Percentiles rank a stretch among this genome's conserved stretches.
These are phyloP conservation scores for Himalopsyche anomala DNA, from an alignment of 2,888 invertebrate genomes.

Conservation along the genomic window DNA sequence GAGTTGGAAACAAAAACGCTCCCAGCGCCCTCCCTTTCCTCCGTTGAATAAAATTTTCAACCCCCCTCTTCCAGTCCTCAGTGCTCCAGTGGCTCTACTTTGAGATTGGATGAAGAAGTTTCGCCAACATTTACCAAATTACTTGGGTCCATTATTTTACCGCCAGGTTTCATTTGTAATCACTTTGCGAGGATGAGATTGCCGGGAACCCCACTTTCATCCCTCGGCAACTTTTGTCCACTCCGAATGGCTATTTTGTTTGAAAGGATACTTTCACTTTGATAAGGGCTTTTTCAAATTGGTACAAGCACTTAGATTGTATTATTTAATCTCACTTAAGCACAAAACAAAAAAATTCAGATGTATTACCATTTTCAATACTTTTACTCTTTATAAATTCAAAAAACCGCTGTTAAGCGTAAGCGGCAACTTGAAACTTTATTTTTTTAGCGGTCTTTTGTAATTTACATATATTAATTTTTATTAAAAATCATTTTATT, in stretches of 20 bases:
- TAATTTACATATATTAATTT: no score
- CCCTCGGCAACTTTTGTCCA: conserved; percentile 54
- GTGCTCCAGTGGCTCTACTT: conserved; percentile 39
- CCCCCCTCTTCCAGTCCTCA: conserved; percentile 27
- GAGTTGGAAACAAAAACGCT: conserved; percentile 64
- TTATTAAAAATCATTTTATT: no score
- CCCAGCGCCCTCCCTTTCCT: conserved; percentile 50
- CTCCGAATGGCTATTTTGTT: conserved; percentile 49
- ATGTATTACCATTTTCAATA: background rate
- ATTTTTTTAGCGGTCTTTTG: no score
- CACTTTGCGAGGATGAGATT: conserved; percentile 58
- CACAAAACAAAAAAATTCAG: conserved; percentile 23
- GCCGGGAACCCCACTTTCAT: conserved; percentile 48
- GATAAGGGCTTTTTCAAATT: conserved; percentile 43
- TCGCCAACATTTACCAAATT: conserved; percentile 64
- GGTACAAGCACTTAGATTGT: conserved; percentile 39
- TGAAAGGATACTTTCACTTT: conserved; percentile 45
- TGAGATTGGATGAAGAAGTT: conserved; percentile 65
- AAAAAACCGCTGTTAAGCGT: no score
- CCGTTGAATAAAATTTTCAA: conserved; percentile 41
- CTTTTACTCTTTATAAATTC: no score
- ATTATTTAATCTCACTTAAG: conserved; percentile 39
- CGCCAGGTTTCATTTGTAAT: conserved; percentile 64
- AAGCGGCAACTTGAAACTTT: no score
- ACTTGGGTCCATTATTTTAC: conserved; percentile 65